Evolutionary conservation across 1,140 invertebrate species (phyloP).

Genomic region (Scaptomyza montana): DNA sequence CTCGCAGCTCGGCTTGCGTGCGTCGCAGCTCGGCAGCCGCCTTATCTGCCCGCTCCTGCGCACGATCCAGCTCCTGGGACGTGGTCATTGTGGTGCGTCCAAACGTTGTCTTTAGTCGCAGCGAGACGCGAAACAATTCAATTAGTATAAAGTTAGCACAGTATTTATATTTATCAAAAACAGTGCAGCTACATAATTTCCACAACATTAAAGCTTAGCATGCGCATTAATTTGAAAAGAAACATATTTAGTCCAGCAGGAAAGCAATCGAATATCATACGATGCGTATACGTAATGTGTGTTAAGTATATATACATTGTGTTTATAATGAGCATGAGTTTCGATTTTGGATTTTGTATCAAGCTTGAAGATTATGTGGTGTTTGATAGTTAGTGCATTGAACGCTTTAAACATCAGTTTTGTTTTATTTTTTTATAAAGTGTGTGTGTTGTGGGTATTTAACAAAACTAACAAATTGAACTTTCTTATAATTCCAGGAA

Average conservation of each 20-base stretch:
- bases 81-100: slow-evolving; percentile 90
- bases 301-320: neutral
- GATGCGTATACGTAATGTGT: slow-evolving; percentile 43
- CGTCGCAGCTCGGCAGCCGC: slow-evolving; percentile 91
- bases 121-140: slow-evolving; percentile 52
- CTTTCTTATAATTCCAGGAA: slow-evolving; percentile 7
- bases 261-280: slow-evolving; percentile 35
- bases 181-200: slow-evolving; percentile 21
- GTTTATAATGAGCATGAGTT: slow-evolving; percentile 35
- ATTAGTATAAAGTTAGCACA: slow-evolving; percentile 53
- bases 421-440: neutral
- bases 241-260: slow-evolving; percentile 37
- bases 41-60: slow-evolving; percentile 95
- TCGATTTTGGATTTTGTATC: slow-evolving; percentile 33
- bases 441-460: slow-evolving; percentile 1
- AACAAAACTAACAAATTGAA: slow-evolving; percentile 10
- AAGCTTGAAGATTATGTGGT: slow-evolving; percentile 10
- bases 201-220: slow-evolving; percentile 25
- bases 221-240: neutral
- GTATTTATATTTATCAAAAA: neutral
- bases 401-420: slow-evolving; percentile 39
- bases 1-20: slow-evolving; percentile 93
- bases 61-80: slow-evolving; percentile 91
- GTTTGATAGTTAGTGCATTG: slow-evolving; percentile 38
- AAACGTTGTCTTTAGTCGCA: slow-evolving; percentile 87